phyloP scores from a whole-genome alignment of 2,888 invertebrate species.

The Dermolepida albohirtum region DNA sequence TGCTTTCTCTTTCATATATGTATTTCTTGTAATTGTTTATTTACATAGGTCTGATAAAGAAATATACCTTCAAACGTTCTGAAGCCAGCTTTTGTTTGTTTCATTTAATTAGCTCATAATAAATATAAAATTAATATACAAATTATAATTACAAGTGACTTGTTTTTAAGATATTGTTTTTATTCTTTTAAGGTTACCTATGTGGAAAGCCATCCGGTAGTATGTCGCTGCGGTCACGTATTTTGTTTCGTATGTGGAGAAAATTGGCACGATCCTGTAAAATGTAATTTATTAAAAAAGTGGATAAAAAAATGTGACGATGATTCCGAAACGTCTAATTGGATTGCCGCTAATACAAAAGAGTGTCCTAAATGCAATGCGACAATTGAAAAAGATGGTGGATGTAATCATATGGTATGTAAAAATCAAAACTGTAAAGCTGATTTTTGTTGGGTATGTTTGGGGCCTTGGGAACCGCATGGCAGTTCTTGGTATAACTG shows the following conservation, averaged over 20 bases:
- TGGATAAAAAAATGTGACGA: constrained; percentile 99
- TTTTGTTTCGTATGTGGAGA: constrained; percentile 98
- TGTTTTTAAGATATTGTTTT: neutral
- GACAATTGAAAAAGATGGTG: constrained; percentile 96
- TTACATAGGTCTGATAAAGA: too few species aligned
- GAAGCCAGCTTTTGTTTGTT: too few species aligned
- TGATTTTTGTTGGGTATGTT: constrained; percentile 99
- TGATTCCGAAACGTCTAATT: constrained; percentile 98
- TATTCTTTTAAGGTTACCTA: constrained; percentile 64
- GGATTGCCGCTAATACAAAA: constrained; percentile 99
- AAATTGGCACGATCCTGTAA: constrained; percentile 99
- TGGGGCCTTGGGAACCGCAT: constrained; percentile 99
- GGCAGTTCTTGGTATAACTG: constrained; percentile 98
- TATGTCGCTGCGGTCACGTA: constrained; percentile 92
- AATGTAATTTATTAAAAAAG: constrained; percentile 89
- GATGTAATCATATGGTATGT: constrained; percentile 99
- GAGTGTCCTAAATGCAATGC: constrained; percentile 99
- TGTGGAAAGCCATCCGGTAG: constrained; percentile 91
- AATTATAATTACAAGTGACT: neutral
- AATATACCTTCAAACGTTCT: too few species aligned
- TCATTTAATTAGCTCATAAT: too few species aligned
- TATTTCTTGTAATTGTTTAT: too few species aligned
- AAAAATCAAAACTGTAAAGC: constrained; percentile 98
- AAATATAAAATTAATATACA: too few species aligned
- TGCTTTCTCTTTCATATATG: too few species aligned